Conservation (phyloP, 1,140 invertebrate genomes). For the Bradynema listronoti region DNA sequence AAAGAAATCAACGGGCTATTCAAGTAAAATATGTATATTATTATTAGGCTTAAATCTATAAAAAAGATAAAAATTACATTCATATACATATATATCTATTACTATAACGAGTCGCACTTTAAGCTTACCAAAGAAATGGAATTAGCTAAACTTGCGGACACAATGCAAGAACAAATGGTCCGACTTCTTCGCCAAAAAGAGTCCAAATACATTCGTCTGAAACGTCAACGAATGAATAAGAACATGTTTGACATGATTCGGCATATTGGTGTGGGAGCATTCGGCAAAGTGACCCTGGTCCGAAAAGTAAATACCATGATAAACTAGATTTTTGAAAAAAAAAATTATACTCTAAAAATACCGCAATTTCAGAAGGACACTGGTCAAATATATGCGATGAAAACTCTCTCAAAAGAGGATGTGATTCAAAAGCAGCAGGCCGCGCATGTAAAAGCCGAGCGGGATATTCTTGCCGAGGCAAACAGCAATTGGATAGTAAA, state of each 20-base stretch:
- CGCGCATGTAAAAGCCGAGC: constrained; percentile 93
- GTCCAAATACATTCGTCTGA: constrained; percentile 86
- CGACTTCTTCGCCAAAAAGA: constrained; percentile 96
- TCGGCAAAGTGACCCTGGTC: constrained; percentile 95
- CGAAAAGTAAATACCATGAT: constrained; percentile 43
- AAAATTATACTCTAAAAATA: no score
- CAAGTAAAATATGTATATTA: constrained; percentile 68
- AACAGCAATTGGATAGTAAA: constrained; percentile 99
- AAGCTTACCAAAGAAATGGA: constrained; percentile 51
- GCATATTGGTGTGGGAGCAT: constrained; percentile 90
- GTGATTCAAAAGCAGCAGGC: constrained; percentile 94
- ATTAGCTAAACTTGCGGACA: constrained; percentile 64
- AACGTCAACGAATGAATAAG: constrained; percentile 91
- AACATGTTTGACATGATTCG: constrained; percentile 83
- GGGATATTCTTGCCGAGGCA: constrained; percentile 94
- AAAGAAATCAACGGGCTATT: constrained; percentile 75
- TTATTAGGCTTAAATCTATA: constrained; percentile 68
- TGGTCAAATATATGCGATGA: constrained; percentile 91
- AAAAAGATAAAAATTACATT: no score
- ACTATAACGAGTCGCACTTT: constrained; percentile 64
- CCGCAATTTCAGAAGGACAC: constrained; percentile 48
- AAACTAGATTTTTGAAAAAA: no score
- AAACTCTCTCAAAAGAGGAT: constrained; percentile 89
- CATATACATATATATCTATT: no score
- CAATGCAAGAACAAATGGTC: constrained; percentile 66